phyloP scores from a whole-genome alignment of 2,113 vertebrate genomes.

The Scytalopus superciliaris region DNA sequence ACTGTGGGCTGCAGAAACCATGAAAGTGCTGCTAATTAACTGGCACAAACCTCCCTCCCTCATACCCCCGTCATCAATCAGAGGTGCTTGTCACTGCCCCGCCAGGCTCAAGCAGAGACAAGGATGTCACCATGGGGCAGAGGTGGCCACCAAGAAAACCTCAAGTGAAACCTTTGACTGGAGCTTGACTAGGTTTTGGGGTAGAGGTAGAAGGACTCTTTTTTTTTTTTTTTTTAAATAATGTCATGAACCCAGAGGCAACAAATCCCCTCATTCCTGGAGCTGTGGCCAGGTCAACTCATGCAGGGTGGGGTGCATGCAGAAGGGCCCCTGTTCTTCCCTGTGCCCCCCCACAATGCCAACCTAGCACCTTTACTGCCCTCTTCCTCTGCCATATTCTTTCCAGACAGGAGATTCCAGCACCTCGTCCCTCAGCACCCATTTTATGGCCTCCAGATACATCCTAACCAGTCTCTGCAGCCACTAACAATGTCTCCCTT shows the following conservation, averaged over 20 bases:
- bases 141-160: not conserved
- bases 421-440: not conserved
- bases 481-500: not conserved
- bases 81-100: not conserved
- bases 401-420: not conserved
- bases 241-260: not conserved
- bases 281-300: not conserved
- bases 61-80: not conserved
- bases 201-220: not conserved
- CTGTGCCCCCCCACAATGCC: not conserved
- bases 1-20: not conserved
- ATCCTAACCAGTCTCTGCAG: not conserved
- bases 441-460: not conserved
- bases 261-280: not conserved
- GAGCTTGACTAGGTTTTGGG: not conserved
- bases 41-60: not conserved
- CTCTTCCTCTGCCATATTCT: not conserved
- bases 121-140: not conserved
- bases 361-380: not conserved
- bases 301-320: not conserved
- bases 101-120: not conserved
- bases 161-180: not conserved
- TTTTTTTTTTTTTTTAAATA: too few species aligned
- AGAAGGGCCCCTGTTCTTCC: not conserved
- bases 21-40: not conserved